phyloP scores from a whole-genome alignment of 1,140 invertebrate species.

The Pomacea maculata region DNA sequence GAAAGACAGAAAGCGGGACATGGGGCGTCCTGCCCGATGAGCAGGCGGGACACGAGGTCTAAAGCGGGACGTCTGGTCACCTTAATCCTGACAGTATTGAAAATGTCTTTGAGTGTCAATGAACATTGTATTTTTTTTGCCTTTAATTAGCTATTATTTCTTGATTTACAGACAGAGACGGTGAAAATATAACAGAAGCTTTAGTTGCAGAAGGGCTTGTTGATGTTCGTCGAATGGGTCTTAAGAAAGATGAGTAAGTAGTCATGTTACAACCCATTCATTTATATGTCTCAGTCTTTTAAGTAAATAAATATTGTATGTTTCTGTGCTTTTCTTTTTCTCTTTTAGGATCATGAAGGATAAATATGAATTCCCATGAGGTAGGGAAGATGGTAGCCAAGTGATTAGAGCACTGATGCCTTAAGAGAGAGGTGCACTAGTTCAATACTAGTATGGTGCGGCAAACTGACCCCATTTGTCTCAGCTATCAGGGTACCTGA shows the following conservation, averaged over 20 bases:
- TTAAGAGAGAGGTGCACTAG: not conserved
- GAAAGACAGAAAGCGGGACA: no score
- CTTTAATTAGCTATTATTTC: not conserved
- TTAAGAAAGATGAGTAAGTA: slow-evolving; percentile 73
- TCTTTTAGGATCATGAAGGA: no score
- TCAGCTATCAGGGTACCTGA: no score
- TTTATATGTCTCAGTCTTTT: not conserved
- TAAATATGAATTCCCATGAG: no score
- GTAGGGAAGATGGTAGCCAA: not conserved
- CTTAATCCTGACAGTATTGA: no score
- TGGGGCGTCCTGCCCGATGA: no score
- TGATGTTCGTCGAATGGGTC: slow-evolving; percentile 81
- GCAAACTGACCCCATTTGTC: no score
- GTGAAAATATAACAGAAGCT: slow-evolving; percentile 82
- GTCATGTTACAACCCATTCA: not conserved
- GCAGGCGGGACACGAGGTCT: no score
- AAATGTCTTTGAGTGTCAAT: no score
- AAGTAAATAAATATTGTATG: not conserved
- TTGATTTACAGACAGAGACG: slow-evolving; percentile 42
- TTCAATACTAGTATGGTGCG: not conserved
- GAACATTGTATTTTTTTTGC: no score
- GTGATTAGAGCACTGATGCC: not conserved
- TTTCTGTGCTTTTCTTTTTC: slow-evolving; percentile 12
- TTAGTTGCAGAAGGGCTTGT: slow-evolving; percentile 89
- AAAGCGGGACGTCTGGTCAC: no score